phyloP scores from a whole-genome alignment of 2,797 vertebrate species.

The Scolopax bukidnonensis region DNA sequence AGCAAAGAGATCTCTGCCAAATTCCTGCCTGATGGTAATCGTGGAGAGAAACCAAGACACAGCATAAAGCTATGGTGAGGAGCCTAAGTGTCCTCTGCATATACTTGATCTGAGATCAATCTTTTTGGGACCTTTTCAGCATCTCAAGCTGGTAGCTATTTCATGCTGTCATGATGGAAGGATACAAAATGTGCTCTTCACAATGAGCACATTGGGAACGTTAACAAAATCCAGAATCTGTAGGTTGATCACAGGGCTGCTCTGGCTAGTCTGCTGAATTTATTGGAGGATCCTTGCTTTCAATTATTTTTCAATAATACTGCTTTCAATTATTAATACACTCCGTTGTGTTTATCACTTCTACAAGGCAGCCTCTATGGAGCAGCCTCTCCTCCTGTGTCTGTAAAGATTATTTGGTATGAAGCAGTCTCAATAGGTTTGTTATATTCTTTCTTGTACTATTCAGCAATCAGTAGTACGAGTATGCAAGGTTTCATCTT shows the following conservation, averaged over 20 bases:
- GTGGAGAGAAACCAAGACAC: neutral
- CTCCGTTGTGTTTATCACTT: neutral
- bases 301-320: neutral
- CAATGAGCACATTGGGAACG: neutral
- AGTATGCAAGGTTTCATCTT: neutral
- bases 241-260: neutral
- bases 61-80: neutral
- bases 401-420: neutral
- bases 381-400: neutral
- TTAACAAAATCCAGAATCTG: neutral
- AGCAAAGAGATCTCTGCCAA: neutral
- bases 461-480: neutral
- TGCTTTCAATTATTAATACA: neutral
- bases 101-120: rapidly evolving
- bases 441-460: neutral
- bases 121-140: neutral
- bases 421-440: neutral
- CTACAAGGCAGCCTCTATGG: neutral
- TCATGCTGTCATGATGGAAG: neutral
- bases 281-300: neutral
- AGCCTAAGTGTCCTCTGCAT: neutral
- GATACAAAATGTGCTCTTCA: neutral
- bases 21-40: neutral
- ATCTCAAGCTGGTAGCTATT: neutral
- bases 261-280: neutral